Conservation (phyloP, 2,113 vertebrate species). For the Catharus minimus region DNA sequence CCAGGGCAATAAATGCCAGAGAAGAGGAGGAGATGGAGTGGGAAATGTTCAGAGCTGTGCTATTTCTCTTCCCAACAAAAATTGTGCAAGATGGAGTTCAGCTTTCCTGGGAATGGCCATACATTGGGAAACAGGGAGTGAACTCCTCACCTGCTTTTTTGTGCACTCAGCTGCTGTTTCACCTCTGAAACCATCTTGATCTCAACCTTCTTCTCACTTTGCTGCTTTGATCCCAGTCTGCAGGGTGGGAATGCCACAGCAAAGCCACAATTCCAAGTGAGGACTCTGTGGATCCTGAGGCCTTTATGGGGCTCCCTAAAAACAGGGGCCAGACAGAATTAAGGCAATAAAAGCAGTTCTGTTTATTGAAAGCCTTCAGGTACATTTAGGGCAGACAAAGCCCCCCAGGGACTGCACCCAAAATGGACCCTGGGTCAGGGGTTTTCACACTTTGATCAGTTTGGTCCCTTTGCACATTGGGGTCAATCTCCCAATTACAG, state of each 20-base stretch:
- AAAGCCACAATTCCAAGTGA: not conserved
- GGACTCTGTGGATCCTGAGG: not conserved
- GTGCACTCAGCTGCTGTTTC: not conserved
- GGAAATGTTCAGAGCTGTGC: fast-evolving
- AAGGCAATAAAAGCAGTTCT: not conserved
- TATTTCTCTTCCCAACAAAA: not conserved
- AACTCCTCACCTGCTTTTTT: not conserved
- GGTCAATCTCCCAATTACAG: too few relatives aligned
- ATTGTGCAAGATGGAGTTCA: fast-evolving
- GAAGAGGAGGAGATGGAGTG: not conserved
- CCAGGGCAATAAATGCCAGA: not conserved
- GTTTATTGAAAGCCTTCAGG: not conserved
- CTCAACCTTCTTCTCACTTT: not conserved
- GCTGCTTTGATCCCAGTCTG: not conserved
- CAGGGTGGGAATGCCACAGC: not conserved
- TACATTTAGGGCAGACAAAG: not conserved
- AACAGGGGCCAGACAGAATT: not conserved
- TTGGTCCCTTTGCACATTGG: not conserved
- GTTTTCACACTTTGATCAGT: not conserved
- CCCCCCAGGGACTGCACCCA: not conserved
- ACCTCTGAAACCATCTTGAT: not conserved
- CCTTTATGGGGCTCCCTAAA: too few relatives aligned
- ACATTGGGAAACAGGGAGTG: not conserved
- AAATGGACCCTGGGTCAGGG: fast-evolving
- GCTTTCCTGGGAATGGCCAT: not conserved